Conservation (phyloP, 2,888 invertebrate species). For the Autographa gamma region DNA sequence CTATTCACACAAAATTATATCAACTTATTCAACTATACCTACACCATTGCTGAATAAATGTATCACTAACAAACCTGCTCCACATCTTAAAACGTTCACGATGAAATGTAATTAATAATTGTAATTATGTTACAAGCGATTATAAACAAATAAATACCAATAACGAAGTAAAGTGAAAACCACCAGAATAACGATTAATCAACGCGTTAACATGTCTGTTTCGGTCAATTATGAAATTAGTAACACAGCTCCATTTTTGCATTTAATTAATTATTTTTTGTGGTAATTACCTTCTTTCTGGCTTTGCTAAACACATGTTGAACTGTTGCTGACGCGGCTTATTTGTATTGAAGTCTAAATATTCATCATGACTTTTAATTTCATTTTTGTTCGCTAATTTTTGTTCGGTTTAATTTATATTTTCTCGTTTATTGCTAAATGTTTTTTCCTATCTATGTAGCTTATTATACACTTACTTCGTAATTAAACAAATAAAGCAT, state of each 20-base stretch:
- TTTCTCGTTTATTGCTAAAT: no score
- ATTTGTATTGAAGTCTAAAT: neutral
- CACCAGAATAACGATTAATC: conserved; percentile 51
- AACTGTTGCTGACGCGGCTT: neutral
- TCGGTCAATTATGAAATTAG: conserved; percentile 43
- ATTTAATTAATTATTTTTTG: conserved; percentile 37
- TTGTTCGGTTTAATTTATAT: no score
- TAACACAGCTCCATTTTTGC: conserved; percentile 35
- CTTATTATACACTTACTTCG: no score
- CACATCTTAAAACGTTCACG: conserved; percentile 34
- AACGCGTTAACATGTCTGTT: conserved; percentile 38
- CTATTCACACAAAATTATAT: no score
- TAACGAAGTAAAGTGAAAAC: conserved; percentile 31
- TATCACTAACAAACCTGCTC: conserved; percentile 3
- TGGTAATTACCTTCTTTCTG: conserved; percentile 40
- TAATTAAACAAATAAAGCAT: no score
- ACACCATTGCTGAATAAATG: no score
- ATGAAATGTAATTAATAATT: conserved; percentile 26
- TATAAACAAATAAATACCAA: conserved; percentile 35
- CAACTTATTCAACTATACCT: no score
- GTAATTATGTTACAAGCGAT: neutral
- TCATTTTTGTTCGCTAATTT: neutral
- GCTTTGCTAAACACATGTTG: conserved; percentile 6
- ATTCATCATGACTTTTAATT: neutral
- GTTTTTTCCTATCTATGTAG: no score